Conservation (phyloP, 64 coral and sea anemone genomes). For the Acropora yongei region DNA sequence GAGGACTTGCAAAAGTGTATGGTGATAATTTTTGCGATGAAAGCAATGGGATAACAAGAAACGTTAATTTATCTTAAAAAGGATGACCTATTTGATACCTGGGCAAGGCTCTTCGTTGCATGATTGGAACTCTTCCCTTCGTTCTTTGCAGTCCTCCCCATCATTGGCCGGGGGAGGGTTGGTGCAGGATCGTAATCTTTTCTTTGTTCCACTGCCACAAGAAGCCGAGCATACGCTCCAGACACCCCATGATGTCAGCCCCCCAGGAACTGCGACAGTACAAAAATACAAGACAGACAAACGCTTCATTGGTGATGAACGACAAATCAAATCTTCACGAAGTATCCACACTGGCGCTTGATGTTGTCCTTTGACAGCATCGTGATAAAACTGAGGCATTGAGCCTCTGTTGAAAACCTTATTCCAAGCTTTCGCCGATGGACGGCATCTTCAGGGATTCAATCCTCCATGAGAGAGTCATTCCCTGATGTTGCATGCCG, state of each 20-base stretch:
- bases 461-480: no score
- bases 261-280: not conserved
- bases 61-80: no score
- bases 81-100: not conserved
- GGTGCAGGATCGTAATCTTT: not conserved
- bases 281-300: not conserved
- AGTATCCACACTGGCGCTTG: no score
- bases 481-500: no score
- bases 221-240: not conserved
- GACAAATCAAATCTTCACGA: no score
- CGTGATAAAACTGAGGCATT: no score
- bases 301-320: not conserved
- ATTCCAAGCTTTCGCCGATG: no score
- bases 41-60: no score
- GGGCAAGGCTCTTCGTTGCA: slow-evolving; percentile 20
- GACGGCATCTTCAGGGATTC: no score
- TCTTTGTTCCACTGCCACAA: slow-evolving; percentile 13
- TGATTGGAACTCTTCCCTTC: not conserved
- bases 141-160: not conserved
- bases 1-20: no score
- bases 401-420: no score
- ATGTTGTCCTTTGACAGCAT: no score
- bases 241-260: not conserved
- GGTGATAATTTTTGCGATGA: not conserved
- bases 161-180: slow-evolving; percentile 8